phyloP scores from a whole-genome alignment of 2,797 vertebrate species.

The Hipposideros larvatus region DNA sequence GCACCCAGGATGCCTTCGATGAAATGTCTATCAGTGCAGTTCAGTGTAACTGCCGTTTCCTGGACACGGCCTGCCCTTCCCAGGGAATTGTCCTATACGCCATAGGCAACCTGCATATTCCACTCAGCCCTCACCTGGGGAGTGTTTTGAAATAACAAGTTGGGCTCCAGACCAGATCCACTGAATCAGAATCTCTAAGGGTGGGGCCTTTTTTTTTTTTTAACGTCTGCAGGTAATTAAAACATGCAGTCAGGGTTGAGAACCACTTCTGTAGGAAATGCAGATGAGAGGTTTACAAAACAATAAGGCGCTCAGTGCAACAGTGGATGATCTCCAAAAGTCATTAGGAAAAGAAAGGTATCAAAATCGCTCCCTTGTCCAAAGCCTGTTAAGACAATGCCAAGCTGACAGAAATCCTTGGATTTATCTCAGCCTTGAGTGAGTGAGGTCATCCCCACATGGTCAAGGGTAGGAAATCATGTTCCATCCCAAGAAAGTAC shows the following conservation, averaged over 20 bases:
- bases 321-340: background rate
- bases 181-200: background rate
- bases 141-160: background rate
- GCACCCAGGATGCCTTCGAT: background rate
- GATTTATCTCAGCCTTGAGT: background rate
- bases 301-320: background rate
- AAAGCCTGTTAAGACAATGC: background rate
- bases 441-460: background rate
- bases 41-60: background rate
- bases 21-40: background rate
- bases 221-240: background rate
- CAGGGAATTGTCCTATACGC: background rate
- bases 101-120: rapidly evolving
- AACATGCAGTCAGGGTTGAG: background rate
- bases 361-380: background rate
- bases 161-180: background rate
- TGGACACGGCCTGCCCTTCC: background rate
- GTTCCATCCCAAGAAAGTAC: constrained; percentile 54
- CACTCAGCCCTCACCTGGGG: background rate
- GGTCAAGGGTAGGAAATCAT: constrained; percentile 35
- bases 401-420: background rate
- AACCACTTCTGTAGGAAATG: background rate
- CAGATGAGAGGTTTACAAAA: background rate
- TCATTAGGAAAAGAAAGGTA: background rate
- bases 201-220: background rate